Base-by-base conservation (phyloP, 2,888 invertebrate genomes). In the Leucophenga montana region DNA sequence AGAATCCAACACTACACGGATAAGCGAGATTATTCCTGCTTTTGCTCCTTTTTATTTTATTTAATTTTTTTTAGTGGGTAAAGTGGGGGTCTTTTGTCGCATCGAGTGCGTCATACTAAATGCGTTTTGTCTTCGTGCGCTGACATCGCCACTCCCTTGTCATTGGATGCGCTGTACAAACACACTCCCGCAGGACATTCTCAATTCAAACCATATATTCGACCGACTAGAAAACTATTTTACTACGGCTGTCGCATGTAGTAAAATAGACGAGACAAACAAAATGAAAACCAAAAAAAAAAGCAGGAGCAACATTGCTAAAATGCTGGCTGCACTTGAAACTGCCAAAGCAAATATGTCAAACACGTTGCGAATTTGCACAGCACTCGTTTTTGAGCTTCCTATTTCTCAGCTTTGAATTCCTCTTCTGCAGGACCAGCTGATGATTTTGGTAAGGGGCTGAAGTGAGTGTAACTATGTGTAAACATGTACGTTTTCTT, bases 291-390 rank as follows among this genome's bases (percentile, higher is more conserved):
- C 31, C 9, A 57, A 57, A 27, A 31, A 57, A 27, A n/a, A 57
- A 57, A 27, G 14, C 11, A 57, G 50, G 9, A 27, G 31, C 57
- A 27, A 57, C 11, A 76, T 82, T 77, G 82, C 80, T 83, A 80
- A 81, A 81, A 81, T 84, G 82, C 31, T 53, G 66, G 33, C 27
- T 82, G 84, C 83, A 82, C 81, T 82, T 75, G 73, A 76, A 75
- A 82, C 82, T 82, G 81, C 82, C 81, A 82, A 82, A 82, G 81
- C 81, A 82, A 84, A 84, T 84, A 82, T 82, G 81, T 82, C 81
- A 84, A 82, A 82, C 81, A 82, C 79, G 68, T 22, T 64, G 14
- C 62, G 46, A 64, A 64, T 64, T 64, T 64, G 62, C 62, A 64
- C 62, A 64, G 62, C 62, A 39, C 62, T 64, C 48, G 62, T 64